These are phyloP conservation scores for Gastrophryne carolinensis DNA, from an alignment of 2,797 vertebrate species.

Conservation along the genomic window DNA sequence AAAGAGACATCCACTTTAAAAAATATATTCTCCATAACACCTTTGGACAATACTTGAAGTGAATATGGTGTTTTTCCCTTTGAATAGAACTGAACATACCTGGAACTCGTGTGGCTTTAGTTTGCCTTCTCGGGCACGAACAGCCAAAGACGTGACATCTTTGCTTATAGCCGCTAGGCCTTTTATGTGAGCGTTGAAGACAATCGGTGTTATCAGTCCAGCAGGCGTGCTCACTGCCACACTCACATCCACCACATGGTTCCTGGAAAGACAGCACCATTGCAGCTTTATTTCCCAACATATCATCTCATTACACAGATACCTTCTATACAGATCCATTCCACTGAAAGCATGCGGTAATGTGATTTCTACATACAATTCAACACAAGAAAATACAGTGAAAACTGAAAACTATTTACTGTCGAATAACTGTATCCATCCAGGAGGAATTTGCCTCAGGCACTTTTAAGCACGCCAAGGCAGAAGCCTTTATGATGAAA, in stretches of 20 bases:
- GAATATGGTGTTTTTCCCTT: too few relatives aligned
- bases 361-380: too few relatives aligned
- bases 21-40: too few relatives aligned
- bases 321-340: not conserved
- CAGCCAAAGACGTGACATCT: slow-evolving; percentile 82
- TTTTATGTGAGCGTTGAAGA: slow-evolving; percentile 93
- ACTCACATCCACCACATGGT: slow-evolving; percentile 92
- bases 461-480: slow-evolving; percentile 92
- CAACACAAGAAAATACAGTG: not conserved
- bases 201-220: slow-evolving; percentile 95
- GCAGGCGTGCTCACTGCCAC: slow-evolving; percentile 90
- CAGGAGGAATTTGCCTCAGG: slow-evolving; percentile 98
- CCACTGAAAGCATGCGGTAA: too few relatives aligned
- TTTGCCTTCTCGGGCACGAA: slow-evolving; percentile 90
- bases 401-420: slow-evolving; percentile 77
- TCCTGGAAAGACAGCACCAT: slow-evolving; percentile 69
- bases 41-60: too few relatives aligned
- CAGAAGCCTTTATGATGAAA: slow-evolving; percentile 96
- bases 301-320: not conserved
- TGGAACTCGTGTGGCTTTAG: slow-evolving; percentile 96
- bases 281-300: not conserved
- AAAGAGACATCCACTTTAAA: too few relatives aligned
- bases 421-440: slow-evolving; percentile 95
- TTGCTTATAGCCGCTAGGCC: slow-evolving; percentile 85
- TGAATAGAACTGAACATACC: slow-evolving; percentile 63